Evolutionary conservation across 2,797 vertebrate species (phyloP).

Genomic region (Orestias chungarensis): DNA sequence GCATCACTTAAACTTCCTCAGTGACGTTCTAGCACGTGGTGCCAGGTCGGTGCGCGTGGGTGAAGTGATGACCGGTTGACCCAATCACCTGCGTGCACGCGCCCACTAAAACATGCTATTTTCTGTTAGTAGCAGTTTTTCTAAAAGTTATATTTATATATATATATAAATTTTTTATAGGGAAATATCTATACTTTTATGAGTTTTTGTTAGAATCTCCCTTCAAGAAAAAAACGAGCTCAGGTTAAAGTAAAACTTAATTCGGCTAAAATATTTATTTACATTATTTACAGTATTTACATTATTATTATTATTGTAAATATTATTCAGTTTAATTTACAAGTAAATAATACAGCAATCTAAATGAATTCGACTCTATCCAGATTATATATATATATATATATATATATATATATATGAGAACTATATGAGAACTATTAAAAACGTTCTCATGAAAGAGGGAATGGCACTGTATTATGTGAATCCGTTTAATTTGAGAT

Average conservation of each 20-base stretch:
- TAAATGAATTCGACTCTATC: not conserved
- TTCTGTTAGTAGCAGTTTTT: not conserved
- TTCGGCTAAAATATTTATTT: not conserved
- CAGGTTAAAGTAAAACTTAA: not conserved
- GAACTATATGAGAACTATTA: not conserved
- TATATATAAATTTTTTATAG: not conserved
- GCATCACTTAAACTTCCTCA: slow-evolving; percentile 7
- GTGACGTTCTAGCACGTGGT: not conserved
- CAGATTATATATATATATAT: not conserved
- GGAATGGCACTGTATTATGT: not conserved
- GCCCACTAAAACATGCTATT: not conserved
- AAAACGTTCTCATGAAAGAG: not conserved
- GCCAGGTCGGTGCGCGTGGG: not conserved
- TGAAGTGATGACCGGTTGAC: not conserved
- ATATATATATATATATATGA: not conserved
- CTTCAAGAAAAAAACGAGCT: not conserved
- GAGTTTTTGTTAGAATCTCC: not conserved
- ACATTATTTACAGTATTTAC: not conserved
- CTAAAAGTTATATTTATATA: not conserved
- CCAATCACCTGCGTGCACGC: not conserved
- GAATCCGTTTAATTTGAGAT: not conserved
- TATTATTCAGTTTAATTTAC: too few species aligned
- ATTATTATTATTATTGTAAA: slow-evolving; percentile 2
- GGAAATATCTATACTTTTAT: too few species aligned
- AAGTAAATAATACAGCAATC: too few species aligned